Conservation (phyloP, 1,140 invertebrate genomes). For the Cydia fagiglandana region DNA sequence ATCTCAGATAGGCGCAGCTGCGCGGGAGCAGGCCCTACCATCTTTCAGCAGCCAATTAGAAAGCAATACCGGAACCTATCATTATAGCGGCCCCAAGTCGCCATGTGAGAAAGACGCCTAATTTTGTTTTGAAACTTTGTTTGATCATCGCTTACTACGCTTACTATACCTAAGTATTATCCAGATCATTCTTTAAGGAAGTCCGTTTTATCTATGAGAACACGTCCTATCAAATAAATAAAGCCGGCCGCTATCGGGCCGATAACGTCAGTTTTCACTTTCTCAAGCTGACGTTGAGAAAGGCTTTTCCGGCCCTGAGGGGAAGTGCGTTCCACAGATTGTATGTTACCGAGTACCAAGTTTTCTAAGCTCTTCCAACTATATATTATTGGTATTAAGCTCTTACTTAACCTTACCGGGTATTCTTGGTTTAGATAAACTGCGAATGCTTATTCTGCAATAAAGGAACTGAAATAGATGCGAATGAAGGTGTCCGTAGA, state of each 20-base stretch:
- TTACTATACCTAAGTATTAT: not conserved
- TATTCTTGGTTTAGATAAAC: too few relatives aligned
- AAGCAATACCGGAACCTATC: too few relatives aligned
- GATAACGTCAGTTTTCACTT: constrained; percentile 29
- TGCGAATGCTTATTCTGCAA: too few relatives aligned
- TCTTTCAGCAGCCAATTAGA: too few relatives aligned
- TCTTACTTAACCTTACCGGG: not conserved
- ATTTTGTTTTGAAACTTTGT: not conserved
- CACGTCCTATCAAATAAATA: constrained; percentile 17
- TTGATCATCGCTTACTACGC: not conserved
- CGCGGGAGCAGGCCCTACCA: too few relatives aligned
- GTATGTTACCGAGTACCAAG: not conserved
- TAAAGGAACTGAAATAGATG: too few relatives aligned
- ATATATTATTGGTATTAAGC: not conserved
- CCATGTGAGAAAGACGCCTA: too few relatives aligned
- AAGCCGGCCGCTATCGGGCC: constrained; percentile 11
- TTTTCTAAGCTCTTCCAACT: not conserved
- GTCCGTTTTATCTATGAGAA: not conserved
- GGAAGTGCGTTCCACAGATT: constrained; percentile 14
- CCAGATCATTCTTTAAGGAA: not conserved
- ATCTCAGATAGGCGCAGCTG: too few relatives aligned
- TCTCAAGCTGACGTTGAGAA: constrained; percentile 2
- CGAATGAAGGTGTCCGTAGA: too few relatives aligned
- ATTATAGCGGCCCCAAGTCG: too few relatives aligned
- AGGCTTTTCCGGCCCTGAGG: constrained; percentile 16